Evolutionary conservation across 2,797 vertebrate genomes (phyloP).

Genomic region (Acestrorhynchus altus): DNA sequence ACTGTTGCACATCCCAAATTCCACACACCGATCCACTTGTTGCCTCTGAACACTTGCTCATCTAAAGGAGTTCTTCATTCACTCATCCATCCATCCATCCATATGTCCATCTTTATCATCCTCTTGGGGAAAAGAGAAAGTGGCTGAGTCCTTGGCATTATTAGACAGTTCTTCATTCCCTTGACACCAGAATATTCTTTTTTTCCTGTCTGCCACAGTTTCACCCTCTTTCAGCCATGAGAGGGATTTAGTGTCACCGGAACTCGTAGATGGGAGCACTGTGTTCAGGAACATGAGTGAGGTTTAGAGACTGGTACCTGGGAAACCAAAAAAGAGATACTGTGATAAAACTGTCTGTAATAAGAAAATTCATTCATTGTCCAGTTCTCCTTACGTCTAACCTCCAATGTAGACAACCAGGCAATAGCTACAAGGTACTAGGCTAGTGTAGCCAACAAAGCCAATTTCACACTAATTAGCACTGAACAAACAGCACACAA

Average conservation of each 20-base stretch:
- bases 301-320: conserved; percentile 98
- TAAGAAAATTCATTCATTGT: background rate
- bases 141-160: conserved; percentile 44
- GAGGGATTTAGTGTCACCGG: conserved; percentile 83
- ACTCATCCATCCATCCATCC: conserved; percentile 16
- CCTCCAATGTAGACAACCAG: too few relatives aligned
- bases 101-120: conserved; percentile 40
- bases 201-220: conserved; percentile 36
- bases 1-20: conserved; percentile 50
- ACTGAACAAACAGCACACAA: too few relatives aligned
- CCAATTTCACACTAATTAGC: too few relatives aligned
- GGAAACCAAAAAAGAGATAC: background rate
- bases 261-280: conserved; percentile 97
- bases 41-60: conserved; percentile 29
- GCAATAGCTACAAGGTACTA: too few relatives aligned
- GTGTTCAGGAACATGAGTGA: conserved; percentile 92
- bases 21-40: conserved; percentile 35
- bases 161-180: conserved; percentile 40
- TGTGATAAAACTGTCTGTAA: background rate
- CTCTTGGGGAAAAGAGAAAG: conserved; percentile 37
- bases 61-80: conserved; percentile 27
- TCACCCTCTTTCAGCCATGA: conserved; percentile 52
- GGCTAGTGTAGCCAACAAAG: too few relatives aligned
- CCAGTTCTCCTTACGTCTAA: too few relatives aligned
- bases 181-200: conserved; percentile 29